A percentile compares a stretch with the other conserved stretches of the same genome.
Evolutionary conservation across 1,140 invertebrate species (phyloP).

Genomic region (Pemphigus obesinymphae): DNA sequence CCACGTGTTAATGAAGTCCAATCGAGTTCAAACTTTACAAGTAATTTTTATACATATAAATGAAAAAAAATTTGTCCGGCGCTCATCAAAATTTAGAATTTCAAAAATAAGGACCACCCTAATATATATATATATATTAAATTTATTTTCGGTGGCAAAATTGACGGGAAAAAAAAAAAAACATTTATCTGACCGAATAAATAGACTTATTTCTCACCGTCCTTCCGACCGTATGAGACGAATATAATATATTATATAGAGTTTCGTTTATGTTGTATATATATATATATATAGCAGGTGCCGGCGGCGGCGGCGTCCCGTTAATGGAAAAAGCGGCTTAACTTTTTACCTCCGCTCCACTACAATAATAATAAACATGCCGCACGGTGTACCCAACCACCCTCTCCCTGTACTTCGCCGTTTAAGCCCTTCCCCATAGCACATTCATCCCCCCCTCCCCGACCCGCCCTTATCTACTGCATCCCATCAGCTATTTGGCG

Average conservation of each 20-base stretch:
- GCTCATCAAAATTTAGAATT: no score
- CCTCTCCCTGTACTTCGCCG: background rate
- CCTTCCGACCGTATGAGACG: background rate
- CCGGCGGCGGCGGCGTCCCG: background rate
- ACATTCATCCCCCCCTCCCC: background rate
- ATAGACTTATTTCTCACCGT: slow-evolving; percentile 3
- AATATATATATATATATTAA: background rate
- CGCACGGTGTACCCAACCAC: background rate
- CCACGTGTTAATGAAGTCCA: no score
- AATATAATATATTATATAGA: slow-evolving; percentile 30
- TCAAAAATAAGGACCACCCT: no score
- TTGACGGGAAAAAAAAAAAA: slow-evolving; percentile 6
- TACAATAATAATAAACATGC: slow-evolving; percentile 35
- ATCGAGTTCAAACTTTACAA: no score
- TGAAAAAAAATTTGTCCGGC: no score
- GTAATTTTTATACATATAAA: no score
- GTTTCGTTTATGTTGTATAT: slow-evolving; percentile 17
- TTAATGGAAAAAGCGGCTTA: slow-evolving; percentile 40
- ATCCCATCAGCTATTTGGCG: background rate
- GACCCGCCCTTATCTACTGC: no score
- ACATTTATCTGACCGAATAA: slow-evolving; percentile 30
- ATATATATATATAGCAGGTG: no score
- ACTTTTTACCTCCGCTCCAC: slow-evolving; percentile 21
- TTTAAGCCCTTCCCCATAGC: slow-evolving; percentile 22
- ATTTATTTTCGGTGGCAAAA: slow-evolving; percentile 13